Conservation (phyloP, 2,888 invertebrate species). For the Autographa pulchrina region DNA sequence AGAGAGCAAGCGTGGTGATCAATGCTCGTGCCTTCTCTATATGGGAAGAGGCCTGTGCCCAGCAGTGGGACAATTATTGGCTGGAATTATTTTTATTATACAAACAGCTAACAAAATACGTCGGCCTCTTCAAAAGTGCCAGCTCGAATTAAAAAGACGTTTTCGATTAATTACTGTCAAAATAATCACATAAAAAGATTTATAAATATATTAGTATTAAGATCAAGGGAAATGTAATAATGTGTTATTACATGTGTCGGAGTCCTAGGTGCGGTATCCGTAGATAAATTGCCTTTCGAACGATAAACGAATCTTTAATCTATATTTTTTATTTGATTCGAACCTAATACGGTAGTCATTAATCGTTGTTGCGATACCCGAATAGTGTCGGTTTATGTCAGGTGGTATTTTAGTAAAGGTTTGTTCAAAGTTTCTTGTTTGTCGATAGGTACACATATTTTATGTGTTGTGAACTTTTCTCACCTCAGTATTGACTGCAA, state of each 20-base stretch:
- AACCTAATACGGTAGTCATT: conserved; percentile 51
- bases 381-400: conserved; percentile 39
- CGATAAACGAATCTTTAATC: conserved; percentile 37
- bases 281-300: conserved; percentile 47
- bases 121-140: conserved; percentile 11
- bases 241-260: conserved; percentile 33
- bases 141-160: conserved; percentile 33
- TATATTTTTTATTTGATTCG: conserved; percentile 43
- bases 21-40: too few relatives aligned
- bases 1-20: too few relatives aligned
- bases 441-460: not conserved
- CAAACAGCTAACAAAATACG: conserved; percentile 9
- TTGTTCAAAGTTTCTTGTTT: conserved; percentile 20
- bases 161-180: conserved; percentile 43
- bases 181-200: conserved; percentile 48
- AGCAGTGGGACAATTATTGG: too few relatives aligned
- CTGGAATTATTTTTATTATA: too few relatives aligned
- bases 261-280: conserved; percentile 58
- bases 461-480: not conserved
- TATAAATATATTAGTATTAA: conserved; percentile 53
- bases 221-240: conserved; percentile 58
- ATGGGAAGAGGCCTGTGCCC: too few relatives aligned
- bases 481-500: too few relatives aligned
- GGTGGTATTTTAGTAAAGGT: conserved; percentile 25
- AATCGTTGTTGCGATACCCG: conserved; percentile 40